phyloP scores from a whole-genome alignment of 2,113 vertebrate genomes.

The Jacana jacana region DNA sequence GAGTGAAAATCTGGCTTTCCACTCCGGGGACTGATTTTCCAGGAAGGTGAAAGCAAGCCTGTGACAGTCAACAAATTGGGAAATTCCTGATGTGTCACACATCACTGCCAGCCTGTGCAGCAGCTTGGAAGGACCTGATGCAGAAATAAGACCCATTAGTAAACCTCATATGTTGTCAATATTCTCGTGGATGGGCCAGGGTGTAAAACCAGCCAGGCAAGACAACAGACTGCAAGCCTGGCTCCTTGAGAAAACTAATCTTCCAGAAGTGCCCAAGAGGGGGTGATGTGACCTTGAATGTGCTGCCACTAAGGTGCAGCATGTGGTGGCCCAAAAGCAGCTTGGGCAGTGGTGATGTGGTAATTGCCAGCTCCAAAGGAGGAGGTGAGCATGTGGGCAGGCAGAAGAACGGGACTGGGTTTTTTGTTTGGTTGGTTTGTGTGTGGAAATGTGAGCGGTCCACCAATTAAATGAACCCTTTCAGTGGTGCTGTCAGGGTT shows the following conservation, averaged over 20 bases:
- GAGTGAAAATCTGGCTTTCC: neutral
- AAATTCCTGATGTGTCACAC: constrained; percentile 23
- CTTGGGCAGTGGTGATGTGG: neutral
- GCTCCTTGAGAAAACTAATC: neutral
- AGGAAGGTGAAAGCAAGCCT: constrained; percentile 23
- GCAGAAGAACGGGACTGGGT: neutral
- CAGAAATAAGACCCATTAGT: neutral
- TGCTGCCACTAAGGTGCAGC: neutral
- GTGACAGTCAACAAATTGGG: constrained; percentile 25
- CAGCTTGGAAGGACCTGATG: neutral
- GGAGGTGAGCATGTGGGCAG: neutral
- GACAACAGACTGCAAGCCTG: neutral
- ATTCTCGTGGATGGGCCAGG: neutral
- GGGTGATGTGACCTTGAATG: neutral
- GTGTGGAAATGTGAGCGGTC: neutral
- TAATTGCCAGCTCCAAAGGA: neutral
- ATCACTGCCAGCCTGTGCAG: neutral
- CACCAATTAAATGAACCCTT: neutral
- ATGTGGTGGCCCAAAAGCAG: neutral
- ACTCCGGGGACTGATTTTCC: constrained; percentile 32
- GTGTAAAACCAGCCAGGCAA: neutral
- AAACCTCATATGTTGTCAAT: neutral
- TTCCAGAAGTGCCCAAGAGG: neutral
- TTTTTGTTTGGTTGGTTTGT: neutral
- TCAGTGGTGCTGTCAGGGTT: rapidly evolving